Evolutionary conservation across 2,888 invertebrate genomes (phyloP).

Genomic region (Polyommatus iphigenia): DNA sequence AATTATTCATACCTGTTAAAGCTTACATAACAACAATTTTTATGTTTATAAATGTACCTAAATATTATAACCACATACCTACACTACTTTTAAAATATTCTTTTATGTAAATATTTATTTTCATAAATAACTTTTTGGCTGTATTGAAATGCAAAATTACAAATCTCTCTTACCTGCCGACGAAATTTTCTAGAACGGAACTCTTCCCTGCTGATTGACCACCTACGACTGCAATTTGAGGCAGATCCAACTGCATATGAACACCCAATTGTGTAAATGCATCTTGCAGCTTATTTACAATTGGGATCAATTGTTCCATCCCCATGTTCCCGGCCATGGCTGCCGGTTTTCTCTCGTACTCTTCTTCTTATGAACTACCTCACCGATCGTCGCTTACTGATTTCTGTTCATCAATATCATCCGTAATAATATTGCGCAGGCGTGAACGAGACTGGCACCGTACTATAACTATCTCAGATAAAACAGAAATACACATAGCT

Average conservation of each 20-base stretch:
- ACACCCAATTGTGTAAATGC: constrained; percentile 99
- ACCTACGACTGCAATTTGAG: constrained; percentile 99
- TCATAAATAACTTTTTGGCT: background rate
- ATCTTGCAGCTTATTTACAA: constrained; percentile 99
- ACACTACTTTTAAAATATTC: background rate
- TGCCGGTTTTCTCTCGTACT: constrained; percentile 70
- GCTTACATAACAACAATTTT: background rate
- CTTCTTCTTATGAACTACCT: constrained; percentile 71
- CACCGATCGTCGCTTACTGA: constrained; percentile 73
- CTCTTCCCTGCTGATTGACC: constrained; percentile 99
- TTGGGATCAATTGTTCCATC: constrained; percentile 99
- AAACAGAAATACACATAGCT: constrained; percentile 3
- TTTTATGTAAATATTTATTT: background rate
- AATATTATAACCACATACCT: background rate
- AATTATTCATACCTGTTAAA: background rate
- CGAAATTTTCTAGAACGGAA: constrained; percentile 99
- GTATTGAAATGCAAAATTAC: constrained; percentile 29
- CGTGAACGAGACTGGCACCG: constrained; percentile 49
- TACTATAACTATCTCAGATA: constrained; percentile 37
- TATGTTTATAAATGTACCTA: background rate
- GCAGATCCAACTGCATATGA: constrained; percentile 98
- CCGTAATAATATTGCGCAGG: constrained; percentile 60
- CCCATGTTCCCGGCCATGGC: constrained; percentile 87
- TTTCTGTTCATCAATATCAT: constrained; percentile 74
- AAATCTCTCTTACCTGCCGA: constrained; percentile 91